Evolutionary conservation across 2,888 invertebrate species (phyloP).

Genomic region (Standfussiana lucernea): DNA sequence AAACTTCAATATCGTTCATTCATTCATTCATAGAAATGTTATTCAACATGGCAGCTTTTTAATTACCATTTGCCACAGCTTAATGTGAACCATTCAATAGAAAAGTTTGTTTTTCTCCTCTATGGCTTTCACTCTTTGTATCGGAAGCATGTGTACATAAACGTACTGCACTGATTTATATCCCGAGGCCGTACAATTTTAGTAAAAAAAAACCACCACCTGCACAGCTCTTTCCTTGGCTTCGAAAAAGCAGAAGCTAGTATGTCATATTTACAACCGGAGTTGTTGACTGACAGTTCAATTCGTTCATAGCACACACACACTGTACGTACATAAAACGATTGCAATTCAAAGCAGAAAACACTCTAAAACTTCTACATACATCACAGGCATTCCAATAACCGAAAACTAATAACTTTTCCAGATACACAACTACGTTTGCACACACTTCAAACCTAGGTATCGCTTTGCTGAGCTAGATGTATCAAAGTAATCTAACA

Average conservation of each 20-base stretch:
- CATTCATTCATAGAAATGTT: constrained; percentile 16
- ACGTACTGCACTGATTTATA: constrained; percentile 3
- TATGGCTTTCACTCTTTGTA: constrained; percentile 12
- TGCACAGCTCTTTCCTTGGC: too few relatives aligned
- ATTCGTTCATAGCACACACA: not conserved
- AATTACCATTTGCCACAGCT: constrained; percentile 31
- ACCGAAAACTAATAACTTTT: constrained; percentile 29
- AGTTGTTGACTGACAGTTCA: not conserved
- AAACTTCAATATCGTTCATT: constrained; percentile 27
- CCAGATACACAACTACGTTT: not conserved
- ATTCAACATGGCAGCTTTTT: constrained; percentile 31
- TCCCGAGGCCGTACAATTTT: not conserved
- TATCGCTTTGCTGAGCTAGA: constrained; percentile 20
- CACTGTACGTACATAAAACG: not conserved
- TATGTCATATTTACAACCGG: not conserved
- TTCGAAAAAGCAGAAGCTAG: too few relatives aligned
- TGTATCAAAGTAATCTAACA: constrained; percentile 50
- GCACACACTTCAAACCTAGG: constrained; percentile 8
- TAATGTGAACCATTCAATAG: constrained; percentile 20
- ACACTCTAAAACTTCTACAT: not conserved
- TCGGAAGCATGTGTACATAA: constrained; percentile 8
- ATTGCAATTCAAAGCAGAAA: not conserved
- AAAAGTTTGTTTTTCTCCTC: constrained; percentile 46
- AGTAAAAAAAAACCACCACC: not conserved
- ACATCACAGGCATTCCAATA: constrained; percentile 16